Evolutionary conservation across 2,113 vertebrate species (phyloP), one percentile per base, ranked within the genome.

Genomic region (Gorsachius goisagi): DNA sequence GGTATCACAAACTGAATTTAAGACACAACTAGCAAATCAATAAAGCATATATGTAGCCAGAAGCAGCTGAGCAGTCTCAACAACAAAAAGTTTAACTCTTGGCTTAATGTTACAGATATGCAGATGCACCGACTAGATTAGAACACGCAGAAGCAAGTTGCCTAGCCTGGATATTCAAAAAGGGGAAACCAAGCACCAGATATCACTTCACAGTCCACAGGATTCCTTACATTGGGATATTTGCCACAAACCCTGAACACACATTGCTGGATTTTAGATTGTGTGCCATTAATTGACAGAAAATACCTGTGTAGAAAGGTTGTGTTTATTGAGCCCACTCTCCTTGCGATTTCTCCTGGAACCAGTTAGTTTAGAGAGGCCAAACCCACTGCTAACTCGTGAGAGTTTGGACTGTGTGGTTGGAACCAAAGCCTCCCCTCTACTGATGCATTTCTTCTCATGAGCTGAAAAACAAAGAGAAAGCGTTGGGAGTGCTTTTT

Each of bases 341-440:
- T 99, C 99, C 95, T 99, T 99, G 89, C 99, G 99, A 97, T 98
- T 99, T 91, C 99, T 99, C 22, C 99, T 98, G 28, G 99, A 99
- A 18, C 99, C 99, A 1, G 99, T 99, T 73, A 99, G 97, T 96
- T 99, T 99, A 83, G 99, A 99, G 50, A 99, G 98, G n/a, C 99
- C 99, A 7, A 99, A 99, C 33, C 99, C 99, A 58, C 99, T 99
- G 98, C 99, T 99, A 88, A 99, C 99, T 13, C 99, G 96, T 53
- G 99, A 99, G 83, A 99, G 97, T 81, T 99, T 99, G 87, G 99
- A 99, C 58, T 99, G 99, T 7, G 98, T 98, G 9, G 97, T 98
- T 3, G 99, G 99, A 18, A 98, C 98, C 39, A 99, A 97, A 2
- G 99, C 98, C 95, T 99, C 99, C 8, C 99, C 99, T 30, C 99